Evolutionary conservation across 2,113 vertebrate species (phyloP).

Genomic region (Corythaeola cristata): DNA sequence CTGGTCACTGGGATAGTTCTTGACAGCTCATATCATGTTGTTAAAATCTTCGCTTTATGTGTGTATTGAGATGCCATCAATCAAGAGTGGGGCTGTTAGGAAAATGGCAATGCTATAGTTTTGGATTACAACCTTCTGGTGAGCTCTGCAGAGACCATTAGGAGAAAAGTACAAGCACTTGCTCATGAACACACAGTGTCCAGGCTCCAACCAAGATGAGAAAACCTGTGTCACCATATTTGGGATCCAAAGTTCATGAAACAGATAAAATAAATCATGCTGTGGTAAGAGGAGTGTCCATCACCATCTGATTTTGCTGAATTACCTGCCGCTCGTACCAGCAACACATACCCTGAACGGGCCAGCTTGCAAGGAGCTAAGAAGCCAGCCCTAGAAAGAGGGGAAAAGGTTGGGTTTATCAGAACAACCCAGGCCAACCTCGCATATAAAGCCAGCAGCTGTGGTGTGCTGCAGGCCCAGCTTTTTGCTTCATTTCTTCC

Average conservation of each 20-base stretch:
- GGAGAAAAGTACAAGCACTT: background rate
- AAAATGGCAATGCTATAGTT: background rate
- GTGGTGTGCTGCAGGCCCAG: background rate
- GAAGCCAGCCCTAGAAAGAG: background rate
- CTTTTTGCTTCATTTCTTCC: background rate
- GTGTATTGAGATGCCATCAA: rapidly evolving
- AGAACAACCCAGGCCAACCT: background rate
- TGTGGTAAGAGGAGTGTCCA: background rate
- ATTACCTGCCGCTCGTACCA: background rate
- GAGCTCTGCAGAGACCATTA: background rate
- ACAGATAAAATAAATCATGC: background rate
- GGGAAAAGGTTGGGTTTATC: background rate
- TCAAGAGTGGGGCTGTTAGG: background rate
- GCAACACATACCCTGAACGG: background rate
- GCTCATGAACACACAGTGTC: background rate
- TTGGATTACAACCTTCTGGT: background rate
- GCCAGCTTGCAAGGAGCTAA: background rate
- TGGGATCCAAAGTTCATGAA: background rate
- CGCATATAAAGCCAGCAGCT: background rate
- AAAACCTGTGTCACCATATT: background rate
- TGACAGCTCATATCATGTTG: background rate
- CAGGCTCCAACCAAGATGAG: background rate
- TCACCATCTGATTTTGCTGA: background rate
- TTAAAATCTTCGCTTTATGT: background rate
- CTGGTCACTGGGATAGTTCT: background rate